These are phyloP conservation scores for Apamea monoglypha DNA, from an alignment of 2,888 invertebrate species.

Conservation along the genomic window DNA sequence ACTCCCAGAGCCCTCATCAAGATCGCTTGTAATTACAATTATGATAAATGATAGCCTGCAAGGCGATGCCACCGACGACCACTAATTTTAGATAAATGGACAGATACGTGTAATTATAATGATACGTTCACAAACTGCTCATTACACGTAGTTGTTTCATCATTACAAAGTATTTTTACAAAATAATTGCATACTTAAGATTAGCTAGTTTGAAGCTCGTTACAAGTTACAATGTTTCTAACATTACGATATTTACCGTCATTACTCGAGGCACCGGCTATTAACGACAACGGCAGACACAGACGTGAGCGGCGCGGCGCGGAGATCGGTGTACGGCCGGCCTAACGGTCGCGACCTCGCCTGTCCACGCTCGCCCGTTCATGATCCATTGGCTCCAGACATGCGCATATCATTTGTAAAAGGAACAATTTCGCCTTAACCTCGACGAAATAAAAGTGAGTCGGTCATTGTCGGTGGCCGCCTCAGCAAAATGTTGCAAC, in stretches of 20 bases:
- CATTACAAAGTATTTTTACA: conserved; percentile 45
- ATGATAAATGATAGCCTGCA: conserved; percentile 11
- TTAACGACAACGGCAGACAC: neutral
- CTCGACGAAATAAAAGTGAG: conserved; percentile 35
- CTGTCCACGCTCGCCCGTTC: neutral
- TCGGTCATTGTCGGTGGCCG: neutral
- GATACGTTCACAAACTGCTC: conserved; percentile 16
- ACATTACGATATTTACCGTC: conserved; percentile 35
- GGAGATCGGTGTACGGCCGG: neutral
- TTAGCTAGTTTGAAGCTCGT: conserved; percentile 48
- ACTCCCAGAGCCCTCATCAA: neutral
- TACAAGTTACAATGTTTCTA: conserved; percentile 35
- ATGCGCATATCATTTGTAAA: conserved; percentile 20
- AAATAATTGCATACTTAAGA: conserved; percentile 52
- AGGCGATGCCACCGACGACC: conserved; percentile 16
- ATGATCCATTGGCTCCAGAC: conserved; percentile 7
- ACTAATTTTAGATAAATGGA: conserved; percentile 28
- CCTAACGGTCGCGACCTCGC: conserved; percentile 9
- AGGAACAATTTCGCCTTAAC: conserved; percentile 48
- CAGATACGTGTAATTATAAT: conserved; percentile 50
- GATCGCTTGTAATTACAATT: conserved; percentile 19
- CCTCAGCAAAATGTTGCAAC: conserved; percentile 36
- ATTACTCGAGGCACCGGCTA: conserved; percentile 43
- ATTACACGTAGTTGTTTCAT: conserved; percentile 40
- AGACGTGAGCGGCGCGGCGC: neutral